phyloP scores from a whole-genome alignment of 2,797 vertebrate species.

The Poecilia gillii region DNA sequence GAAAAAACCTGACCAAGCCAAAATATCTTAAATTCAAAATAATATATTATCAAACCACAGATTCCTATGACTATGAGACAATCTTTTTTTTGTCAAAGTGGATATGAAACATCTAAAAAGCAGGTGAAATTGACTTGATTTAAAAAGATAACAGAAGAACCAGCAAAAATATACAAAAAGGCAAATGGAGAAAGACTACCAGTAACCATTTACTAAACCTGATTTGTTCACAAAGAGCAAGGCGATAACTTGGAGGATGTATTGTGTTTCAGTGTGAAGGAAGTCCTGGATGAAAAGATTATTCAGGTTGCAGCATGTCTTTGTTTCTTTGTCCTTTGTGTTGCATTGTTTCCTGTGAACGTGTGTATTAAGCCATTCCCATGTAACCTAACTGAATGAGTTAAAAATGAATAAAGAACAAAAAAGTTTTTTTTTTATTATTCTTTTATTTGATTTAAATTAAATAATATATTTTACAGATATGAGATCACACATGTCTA shows the following conservation, averaged over 20 bases:
- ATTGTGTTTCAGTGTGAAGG: background rate
- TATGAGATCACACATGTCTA: background rate
- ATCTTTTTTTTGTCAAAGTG: background rate
- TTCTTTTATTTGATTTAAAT: background rate
- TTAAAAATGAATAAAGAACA: constrained; percentile 7
- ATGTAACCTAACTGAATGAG: constrained; percentile 8
- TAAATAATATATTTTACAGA: background rate
- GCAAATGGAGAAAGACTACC: background rate
- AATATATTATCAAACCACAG: background rate
- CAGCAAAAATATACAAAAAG: background rate
- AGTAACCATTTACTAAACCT: background rate
- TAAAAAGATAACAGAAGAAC: background rate
- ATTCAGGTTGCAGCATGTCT: background rate
- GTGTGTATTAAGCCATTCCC: background rate
- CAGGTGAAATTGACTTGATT: background rate
- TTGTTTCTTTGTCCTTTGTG: background rate
- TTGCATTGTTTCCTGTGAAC: background rate
- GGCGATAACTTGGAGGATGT: rapidly evolving
- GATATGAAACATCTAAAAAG: background rate
- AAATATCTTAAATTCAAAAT: background rate
- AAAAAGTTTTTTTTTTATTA: background rate
- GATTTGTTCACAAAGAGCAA: background rate
- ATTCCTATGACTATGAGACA: background rate
- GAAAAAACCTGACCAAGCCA: background rate
- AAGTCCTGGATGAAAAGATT: background rate